Conservation (phyloP, 2,797 vertebrate genomes). For the Galagoides demidoff region DNA sequence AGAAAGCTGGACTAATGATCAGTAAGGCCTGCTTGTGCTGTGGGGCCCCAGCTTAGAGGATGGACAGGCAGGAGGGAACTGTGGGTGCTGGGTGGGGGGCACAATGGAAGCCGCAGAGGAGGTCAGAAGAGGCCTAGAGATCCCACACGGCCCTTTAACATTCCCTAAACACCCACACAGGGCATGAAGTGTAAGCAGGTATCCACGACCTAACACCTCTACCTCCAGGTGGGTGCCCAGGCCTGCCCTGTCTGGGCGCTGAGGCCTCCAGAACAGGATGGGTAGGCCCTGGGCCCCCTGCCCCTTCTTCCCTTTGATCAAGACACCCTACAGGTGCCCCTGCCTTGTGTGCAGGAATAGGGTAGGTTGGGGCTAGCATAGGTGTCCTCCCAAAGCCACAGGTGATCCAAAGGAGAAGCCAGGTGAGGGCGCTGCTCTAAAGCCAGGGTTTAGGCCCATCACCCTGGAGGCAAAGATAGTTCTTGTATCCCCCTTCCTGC, state of each 20-base stretch:
- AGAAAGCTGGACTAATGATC: background rate
- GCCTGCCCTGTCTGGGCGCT: background rate
- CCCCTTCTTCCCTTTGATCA: background rate
- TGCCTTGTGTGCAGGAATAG: background rate
- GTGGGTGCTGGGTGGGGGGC: background rate
- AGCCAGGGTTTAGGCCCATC: background rate
- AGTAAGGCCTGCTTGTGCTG: background rate
- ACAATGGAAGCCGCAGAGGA: accelerated
- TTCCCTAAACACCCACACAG: background rate
- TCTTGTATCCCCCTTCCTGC: background rate
- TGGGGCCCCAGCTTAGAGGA: background rate
- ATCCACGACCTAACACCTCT: accelerated
- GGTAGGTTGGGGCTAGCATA: background rate
- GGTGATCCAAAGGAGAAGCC: background rate
- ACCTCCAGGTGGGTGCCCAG: too few species aligned
- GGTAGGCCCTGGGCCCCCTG: background rate
- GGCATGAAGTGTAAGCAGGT: background rate
- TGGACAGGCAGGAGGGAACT: background rate
- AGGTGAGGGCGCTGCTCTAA: background rate
- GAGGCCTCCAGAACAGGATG: background rate
- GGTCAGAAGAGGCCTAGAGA: background rate
- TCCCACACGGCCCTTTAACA: accelerated
- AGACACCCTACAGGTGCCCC: background rate
- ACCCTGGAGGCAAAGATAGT: background rate
- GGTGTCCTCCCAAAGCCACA: accelerated